phyloP scores from a whole-genome alignment of 30 jellyfish, hydroid and myxozoan genomes.

The Turritopsis rubra region DNA sequence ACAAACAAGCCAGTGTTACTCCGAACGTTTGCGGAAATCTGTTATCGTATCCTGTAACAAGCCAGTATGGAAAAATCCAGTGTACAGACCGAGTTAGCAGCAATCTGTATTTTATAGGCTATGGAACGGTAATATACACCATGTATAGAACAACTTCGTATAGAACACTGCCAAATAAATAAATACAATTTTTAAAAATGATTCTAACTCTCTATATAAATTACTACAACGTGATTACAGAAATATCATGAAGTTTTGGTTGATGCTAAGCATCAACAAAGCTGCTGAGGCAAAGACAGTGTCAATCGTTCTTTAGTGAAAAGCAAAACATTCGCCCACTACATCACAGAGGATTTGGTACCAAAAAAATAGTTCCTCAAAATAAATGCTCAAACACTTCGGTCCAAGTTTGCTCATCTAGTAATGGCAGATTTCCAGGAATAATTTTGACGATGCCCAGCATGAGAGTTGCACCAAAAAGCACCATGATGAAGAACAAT shows the following conservation, averaged over 20 bases:
- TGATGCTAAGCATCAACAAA: neutral
- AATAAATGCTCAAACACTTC: constrained; percentile 55
- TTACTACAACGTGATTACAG: neutral
- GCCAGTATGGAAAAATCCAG: too few relatives aligned
- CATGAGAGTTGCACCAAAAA: constrained; percentile 62
- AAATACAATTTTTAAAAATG: neutral
- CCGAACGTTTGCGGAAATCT: too few relatives aligned
- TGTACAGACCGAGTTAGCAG: neutral
- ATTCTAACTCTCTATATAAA: neutral
- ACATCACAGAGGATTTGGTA: neutral
- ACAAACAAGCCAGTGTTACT: too few relatives aligned
- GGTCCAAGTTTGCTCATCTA: constrained; percentile 51
- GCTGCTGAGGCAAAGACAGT: too few relatives aligned
- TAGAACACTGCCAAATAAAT: neutral
- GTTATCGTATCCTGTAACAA: too few relatives aligned
- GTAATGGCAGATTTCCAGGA: constrained; percentile 52
- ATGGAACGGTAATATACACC: neutral
- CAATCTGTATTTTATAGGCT: too few relatives aligned
- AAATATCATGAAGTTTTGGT: too few relatives aligned
- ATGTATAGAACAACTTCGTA: neutral
- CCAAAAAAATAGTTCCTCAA: neutral
- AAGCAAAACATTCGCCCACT: neutral
- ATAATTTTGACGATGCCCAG: constrained; percentile 51
- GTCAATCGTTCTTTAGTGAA: too few relatives aligned
- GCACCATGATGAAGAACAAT: constrained; percentile 37